These are phyloP conservation scores for Chaetogeoica ovagalla DNA, from an alignment of 2,888 invertebrate species.

Conservation along the genomic window DNA sequence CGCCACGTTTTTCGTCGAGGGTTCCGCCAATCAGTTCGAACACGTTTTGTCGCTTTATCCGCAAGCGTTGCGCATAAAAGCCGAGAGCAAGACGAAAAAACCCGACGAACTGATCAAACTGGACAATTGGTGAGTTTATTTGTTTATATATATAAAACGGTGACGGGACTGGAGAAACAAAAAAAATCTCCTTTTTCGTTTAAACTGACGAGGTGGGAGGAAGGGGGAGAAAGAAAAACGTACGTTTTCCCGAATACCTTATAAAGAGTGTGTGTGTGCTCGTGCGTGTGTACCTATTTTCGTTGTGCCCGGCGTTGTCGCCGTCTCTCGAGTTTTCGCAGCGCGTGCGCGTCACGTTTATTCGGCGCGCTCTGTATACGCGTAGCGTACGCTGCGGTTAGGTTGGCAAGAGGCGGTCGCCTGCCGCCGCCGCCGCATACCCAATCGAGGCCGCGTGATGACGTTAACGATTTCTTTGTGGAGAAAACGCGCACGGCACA, in stretches of 20 bases:
- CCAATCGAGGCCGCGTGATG: slow-evolving; percentile 52
- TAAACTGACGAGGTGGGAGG: too few species aligned
- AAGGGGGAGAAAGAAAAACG: too few species aligned
- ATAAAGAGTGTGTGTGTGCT: too few species aligned
- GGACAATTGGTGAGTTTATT: slow-evolving; percentile 83
- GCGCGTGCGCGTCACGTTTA: neutral
- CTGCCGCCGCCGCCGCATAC: slow-evolving; percentile 28
- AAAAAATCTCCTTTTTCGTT: too few species aligned
- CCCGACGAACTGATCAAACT: slow-evolving; percentile 92
- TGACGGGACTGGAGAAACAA: too few species aligned
- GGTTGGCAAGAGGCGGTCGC: slow-evolving; percentile 48
- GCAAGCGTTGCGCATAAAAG: slow-evolving; percentile 86
- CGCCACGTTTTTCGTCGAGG: slow-evolving; percentile 90
- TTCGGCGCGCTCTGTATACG: slow-evolving; percentile 49
- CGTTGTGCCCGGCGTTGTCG: neutral
- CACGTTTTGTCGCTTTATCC: slow-evolving; percentile 89
- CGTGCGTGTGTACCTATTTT: too few species aligned
- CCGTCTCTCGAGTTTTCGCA: slow-evolving; percentile 14
- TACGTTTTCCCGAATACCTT: too few species aligned
- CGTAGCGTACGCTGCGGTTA: slow-evolving; percentile 32
- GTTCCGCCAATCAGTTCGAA: slow-evolving; percentile 79
- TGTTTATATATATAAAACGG: neutral
- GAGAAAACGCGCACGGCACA: slow-evolving; percentile 33
- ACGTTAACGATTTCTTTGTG: slow-evolving; percentile 53
- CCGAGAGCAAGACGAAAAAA: slow-evolving; percentile 87